Evolutionary conservation across 2,888 invertebrate genomes (phyloP), one percentile per base, ranked within the genome.

Genomic region (Pimpla rufipes): DNA sequence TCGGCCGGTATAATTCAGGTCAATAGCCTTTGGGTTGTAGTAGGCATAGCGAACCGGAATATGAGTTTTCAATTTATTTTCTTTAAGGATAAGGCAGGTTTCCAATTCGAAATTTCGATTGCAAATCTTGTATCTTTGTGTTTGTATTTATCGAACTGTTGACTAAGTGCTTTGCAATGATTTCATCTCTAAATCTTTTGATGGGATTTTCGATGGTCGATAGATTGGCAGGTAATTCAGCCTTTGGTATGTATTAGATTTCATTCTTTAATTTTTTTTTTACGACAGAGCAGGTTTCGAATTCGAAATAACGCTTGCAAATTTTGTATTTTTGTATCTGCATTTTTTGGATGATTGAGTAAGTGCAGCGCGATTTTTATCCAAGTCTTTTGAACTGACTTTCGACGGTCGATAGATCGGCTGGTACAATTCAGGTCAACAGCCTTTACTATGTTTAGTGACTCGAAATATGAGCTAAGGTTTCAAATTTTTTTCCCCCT

Each of bases 351-450:
- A 73, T 76, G 62, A 67, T 59, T 50, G 67, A 74, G 23, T 64
- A 67, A 81, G 64, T 64, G 80, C 62, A 37, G n/a, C 52, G 66
- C 70, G 23, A 75, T 37, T 21, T 75, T n/a, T n/a, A n/a, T 66
- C 8, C 47, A 18, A n/a, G 11, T 37, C 57, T 18, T 7, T 42
- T 18, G 40, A 42, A 11, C 13, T 52, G 66, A 66, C 37, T 50
- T 52, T 75, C 74, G 75, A 82, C 70, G n/a, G 40, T 45, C 66
- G 64, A 79, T 79, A 47, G n/a, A 47, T 3, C 1, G 47, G 13
- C 2, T 47, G 1, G 47, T 23, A 52, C 52, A 23, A 75, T 45
- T 71, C 79, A 76, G 83, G 79, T 81, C 85, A 85, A 83, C 23
- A 85, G 79, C 84, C 88, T 29, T 29, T 29, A 5, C 3, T 29